A percentile compares a stretch with the other conserved stretches of the same genome.
Conservation (phyloP, 2,113 vertebrate genomes). For the Numenius arquata region DNA sequence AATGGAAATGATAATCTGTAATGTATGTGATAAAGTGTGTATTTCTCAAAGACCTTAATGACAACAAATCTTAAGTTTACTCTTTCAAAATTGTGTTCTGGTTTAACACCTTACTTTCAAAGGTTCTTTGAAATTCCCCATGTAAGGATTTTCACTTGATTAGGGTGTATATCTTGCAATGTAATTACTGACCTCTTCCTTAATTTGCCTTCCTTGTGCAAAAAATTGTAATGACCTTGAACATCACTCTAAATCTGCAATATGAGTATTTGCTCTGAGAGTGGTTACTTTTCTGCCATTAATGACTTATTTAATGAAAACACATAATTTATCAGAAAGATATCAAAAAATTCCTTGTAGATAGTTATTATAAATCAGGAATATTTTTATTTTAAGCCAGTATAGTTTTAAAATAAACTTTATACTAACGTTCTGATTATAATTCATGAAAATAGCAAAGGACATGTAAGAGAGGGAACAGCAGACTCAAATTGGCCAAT, state of each 20-base stretch:
- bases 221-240: conserved; percentile 17
- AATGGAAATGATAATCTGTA: neutral
- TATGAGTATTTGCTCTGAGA: neutral
- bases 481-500: neutral
- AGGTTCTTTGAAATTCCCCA: neutral
- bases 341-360: conserved; percentile 19
- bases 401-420: conserved; percentile 5
- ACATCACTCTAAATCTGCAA: neutral
- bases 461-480: neutral
- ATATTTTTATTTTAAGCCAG: neutral
- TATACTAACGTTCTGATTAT: neutral
- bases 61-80: neutral
- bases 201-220: neutral
- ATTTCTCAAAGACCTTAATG: neutral
- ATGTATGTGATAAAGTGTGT: neutral
- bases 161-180: neutral
- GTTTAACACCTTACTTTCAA: neutral
- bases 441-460: conserved; percentile 10
- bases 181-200: neutral
- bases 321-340: neutral
- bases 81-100: neutral
- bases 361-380: neutral
- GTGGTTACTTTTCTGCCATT: neutral
- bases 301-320: neutral
- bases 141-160: neutral